Evolutionary conservation across 1,140 invertebrate species (phyloP), one percentile per base, ranked within the genome.

Genomic region (Cardiocondyla obscurior): DNA sequence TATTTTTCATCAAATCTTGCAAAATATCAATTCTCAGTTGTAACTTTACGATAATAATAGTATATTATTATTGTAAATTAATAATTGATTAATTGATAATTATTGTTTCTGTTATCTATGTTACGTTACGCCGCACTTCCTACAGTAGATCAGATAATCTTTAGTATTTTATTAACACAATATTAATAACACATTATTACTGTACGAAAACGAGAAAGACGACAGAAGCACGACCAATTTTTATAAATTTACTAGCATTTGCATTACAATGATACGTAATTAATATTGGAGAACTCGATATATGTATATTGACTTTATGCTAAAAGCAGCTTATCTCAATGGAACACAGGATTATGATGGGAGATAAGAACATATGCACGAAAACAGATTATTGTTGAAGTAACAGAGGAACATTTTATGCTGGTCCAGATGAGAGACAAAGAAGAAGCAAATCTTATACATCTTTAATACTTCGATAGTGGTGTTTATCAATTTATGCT

Each of bases 261-360:
- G 7, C 16, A n/a, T 65, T 65, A 25, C 25, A n/a, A 19, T 3
- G 16, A 10, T 25, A 12, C 25, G 12, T 19, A 69, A 16, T 33
- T 55, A 53, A 19, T 8, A 7, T 53, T 25, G 0, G n/a, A 69
- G 5, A n/a, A n/a, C 42, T 22, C 0, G 22, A 36, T 12, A 30
- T 0, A 36, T 12, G n/a, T 0, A 7, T 33, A 5, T 33, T 10
- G 12, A 16, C 14, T 55, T 36, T 39, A 72, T 39, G 33, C 19
- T 30, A 69, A 67, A 49, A 49, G 28, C 62, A 28, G 1, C 44
- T 67, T 69, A 69, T 69, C 65, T 49, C 28, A 5, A 69, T n/a
- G 44, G 16, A 28, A 10, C 3, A 12, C 28, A 1, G 36, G 5
- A 44, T 42, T 4, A 51, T 30, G 28, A 28, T 25, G 10, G 14